Base-by-base conservation (phyloP, 2,888 invertebrate genomes). In the Ochropleura leucogaster region DNA sequence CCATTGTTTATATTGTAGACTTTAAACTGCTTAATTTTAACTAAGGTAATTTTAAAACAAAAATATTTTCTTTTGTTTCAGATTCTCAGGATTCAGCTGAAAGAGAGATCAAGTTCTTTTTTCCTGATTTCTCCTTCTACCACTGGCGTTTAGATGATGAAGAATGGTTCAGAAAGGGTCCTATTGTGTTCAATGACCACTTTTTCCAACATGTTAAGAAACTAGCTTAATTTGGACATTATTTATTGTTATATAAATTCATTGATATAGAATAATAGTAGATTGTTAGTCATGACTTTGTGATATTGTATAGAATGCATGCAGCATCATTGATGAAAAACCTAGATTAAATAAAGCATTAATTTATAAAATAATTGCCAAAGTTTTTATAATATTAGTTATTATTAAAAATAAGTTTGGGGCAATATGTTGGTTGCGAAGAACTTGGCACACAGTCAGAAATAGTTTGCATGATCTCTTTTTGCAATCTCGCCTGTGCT, bases 81-180 rank as follows among this genome's bases (percentile, higher is more conserved):
- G 98, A 98, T 97, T 98, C 98, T 0, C 92, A 95, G 62, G 96
- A 97, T 89, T 98, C 98, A 9, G 98, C 98, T 0, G 93, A 94
- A 83, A 96, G 97, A 75, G 99, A 99, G 95, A 98, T 99, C 63
- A 94, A 96, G 59, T 97, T 99, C 91, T 98, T 99, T 90, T 99
- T 99, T 92, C 98, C 99, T 0, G 97, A 98, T 40, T 99, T 99
- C 92, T 95, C 97, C 77, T 93, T 97, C 46, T 95, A 97, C 80
- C 90, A 97, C 16, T 98, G 98, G 98, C 97, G 97, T 79, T 88
- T 94, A 69, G 93, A 96, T 63, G 97, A 97, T 77, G 97, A 97
- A 88, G 89, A 91, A 57, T 80, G 87, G 72, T 97, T 94, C 84
- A 93, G 96, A 72, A 94, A 93, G 75, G 97, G 96, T 0, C 96